These are phyloP conservation scores for Amphibalanus amphitrite DNA, from an alignment of 1,140 invertebrate genomes.

Conservation along the genomic window DNA sequence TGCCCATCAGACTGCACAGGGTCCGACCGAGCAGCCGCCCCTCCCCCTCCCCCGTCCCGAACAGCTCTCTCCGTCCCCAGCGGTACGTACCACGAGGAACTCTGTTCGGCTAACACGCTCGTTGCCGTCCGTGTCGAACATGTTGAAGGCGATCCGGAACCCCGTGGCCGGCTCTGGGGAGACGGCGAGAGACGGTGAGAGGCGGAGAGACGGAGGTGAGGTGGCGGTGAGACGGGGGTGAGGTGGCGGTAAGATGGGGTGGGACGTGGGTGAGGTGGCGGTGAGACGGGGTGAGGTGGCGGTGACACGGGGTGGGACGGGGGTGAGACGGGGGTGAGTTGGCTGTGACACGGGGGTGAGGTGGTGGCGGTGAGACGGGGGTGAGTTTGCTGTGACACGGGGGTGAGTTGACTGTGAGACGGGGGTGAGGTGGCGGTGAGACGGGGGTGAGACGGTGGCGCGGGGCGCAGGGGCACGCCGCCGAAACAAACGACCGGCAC, in stretches of 20 bases:
- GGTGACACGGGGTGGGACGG: too few relatives aligned
- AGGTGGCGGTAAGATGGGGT: not conserved
- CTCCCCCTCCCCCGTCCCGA: too few relatives aligned
- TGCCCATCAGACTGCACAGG: too few relatives aligned
- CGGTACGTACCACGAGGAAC: slow-evolving; percentile 75
- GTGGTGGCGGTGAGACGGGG: not conserved
- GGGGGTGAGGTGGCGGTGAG: too few relatives aligned
- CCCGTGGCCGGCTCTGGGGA: slow-evolving; percentile 79
- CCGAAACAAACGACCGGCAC: too few relatives aligned
- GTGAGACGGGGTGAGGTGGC: too few relatives aligned
- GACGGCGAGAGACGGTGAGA: not conserved
- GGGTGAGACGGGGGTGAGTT: too few relatives aligned
- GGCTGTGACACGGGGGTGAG: not conserved
- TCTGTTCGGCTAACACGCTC: slow-evolving; percentile 89
- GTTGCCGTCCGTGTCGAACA: slow-evolving; percentile 98
- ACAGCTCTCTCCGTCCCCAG: too few relatives aligned
- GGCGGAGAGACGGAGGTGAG: not conserved
- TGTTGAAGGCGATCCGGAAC: slow-evolving; percentile 93
- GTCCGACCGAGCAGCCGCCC: not conserved
- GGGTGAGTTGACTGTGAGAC: not conserved
- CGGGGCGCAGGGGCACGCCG: too few relatives aligned
- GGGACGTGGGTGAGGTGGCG: too few relatives aligned
- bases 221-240: too few relatives aligned
- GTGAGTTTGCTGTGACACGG: not conserved
- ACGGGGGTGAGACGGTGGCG: too few relatives aligned